These are phyloP conservation scores for Nixonia krombeini DNA, from an alignment of 1,140 invertebrate genomes.

Conservation along the genomic window DNA sequence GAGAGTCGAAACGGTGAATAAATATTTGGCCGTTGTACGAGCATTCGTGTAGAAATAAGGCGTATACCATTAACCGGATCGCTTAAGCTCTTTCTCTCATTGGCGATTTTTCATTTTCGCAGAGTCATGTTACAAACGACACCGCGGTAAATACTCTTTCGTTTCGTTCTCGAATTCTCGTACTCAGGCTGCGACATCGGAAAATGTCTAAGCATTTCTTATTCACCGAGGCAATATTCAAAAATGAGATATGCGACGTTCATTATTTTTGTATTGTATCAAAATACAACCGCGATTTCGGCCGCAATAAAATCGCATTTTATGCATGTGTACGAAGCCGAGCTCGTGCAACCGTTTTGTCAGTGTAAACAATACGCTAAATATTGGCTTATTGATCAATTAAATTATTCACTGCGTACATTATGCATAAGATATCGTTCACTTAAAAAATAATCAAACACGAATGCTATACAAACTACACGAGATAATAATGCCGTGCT, in stretches of 20 bases:
- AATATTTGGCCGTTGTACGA: not conserved
- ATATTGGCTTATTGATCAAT: slow-evolving; percentile 15
- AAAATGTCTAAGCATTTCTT: too few species aligned
- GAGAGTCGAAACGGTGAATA: not conserved
- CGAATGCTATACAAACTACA: slow-evolving; percentile 38
- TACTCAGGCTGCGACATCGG: slow-evolving; percentile 55
- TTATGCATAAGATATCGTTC: slow-evolving; percentile 23
- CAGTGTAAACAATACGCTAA: slow-evolving; percentile 11
- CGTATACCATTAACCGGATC: not conserved
- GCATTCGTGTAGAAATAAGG: not conserved
- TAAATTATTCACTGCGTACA: slow-evolving; percentile 17
- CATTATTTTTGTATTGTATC: too few species aligned
- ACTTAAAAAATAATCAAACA: slow-evolving; percentile 56
- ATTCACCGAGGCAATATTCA: too few species aligned
- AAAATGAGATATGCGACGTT: too few species aligned
- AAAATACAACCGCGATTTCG: too few species aligned
- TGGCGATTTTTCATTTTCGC: slow-evolving; percentile 58
- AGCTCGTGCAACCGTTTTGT: slow-evolving; percentile 12
- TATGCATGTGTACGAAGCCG: slow-evolving; percentile 1
- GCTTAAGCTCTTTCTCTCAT: slow-evolving; percentile 8
- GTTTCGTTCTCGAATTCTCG: slow-evolving; percentile 66
- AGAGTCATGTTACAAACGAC: slow-evolving; percentile 69
- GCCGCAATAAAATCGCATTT: too few species aligned
- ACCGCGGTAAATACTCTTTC: slow-evolving; percentile 51
- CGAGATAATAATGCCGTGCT: slow-evolving; percentile 41